Base-by-base conservation (phyloP, 2,797 vertebrate genomes). In the Euphonia xanthogaster region DNA sequence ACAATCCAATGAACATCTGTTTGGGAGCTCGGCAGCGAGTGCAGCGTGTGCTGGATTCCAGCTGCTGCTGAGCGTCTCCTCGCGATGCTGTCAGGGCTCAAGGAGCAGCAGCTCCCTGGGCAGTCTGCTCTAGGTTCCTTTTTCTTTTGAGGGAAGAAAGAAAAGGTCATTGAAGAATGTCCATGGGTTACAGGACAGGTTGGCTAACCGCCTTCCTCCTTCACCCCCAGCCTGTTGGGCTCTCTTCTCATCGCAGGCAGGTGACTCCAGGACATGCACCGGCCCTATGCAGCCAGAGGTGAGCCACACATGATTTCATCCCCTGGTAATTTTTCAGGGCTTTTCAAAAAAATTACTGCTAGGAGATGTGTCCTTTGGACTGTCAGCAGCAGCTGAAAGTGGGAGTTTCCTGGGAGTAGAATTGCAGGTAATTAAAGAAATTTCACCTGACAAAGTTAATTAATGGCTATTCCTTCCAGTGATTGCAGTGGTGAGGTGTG, bases 401-500 rank as follows among this genome's bases (percentile, higher is more conserved):
- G 28, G 55, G 80, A 71, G 60, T 66, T 92, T 82, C 18, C 54
- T 63, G 40, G 51, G 79, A 81, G 39, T 9, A 27, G 79, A 87
- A 39, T 35, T 71, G 39, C 70, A 47, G 30, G 58, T 67, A 88
- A 66, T 88, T 92, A 88, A 72, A 75, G 61, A 58, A 44, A 66
- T 90, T 91, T 93, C 33, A 39, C 40, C 58, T 90, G 74, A 66
- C 62, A 73, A 60, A 70, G 60, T 45, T 92, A 86, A 92, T 88
- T 81, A 88, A 39, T 63, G 73, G 30, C 51, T 92, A 8, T 53
- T 86, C 35, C 21, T 68, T 91, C 73, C 83, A 73, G 66, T 0
- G 0, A 19, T 37, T 0, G 1, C 58, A 45, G 44, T 0, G 0
- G 17, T 42, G 66, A 81, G 39, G 47, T 54, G 21, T 0, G 0